Base-by-base conservation (phyloP, 2,797 vertebrate genomes). In the Sarcoramphus papa region DNA sequence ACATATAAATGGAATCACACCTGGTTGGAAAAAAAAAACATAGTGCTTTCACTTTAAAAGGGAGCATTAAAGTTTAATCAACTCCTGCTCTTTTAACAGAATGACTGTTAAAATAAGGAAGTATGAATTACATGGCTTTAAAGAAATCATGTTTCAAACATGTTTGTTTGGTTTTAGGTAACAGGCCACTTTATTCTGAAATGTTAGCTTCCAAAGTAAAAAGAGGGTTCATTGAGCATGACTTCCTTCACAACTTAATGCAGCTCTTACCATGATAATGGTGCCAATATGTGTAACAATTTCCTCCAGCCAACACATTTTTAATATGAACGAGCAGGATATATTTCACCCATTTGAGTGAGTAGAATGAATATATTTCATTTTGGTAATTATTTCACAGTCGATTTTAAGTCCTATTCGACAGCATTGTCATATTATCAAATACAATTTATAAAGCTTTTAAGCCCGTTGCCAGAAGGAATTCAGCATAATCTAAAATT, bases 21-120 rank as follows among this genome's bases (percentile, higher is more conserved):
- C 56, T 35, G 40, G 74, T 96, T 50, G 51, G 62, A 50, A 65
- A 92, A 89, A 56, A 50, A 86, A 95, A 75, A 48, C 37, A 37
- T 22, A 85, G 57, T 63, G 86, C 41, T 95, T 95, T 94, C 75
- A 65, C 28, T 92, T 97, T 96, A 86, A 95, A 96, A 95, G 60
- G n/a, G 25, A 93, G 3, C 18, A 75, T 94, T 95, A 94, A 97
- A 47, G 9, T 88, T 88, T 85, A 69, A 83, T 25, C 37, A 91
- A 47, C 10, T 85, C 84, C 68, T 93, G 80, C n/a, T 90, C n/a
- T 81, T 95, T 95, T 76, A 85, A 57, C 60, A 86, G 92, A 80
- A 65, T 59, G 62, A 75, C 1, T 3, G 65, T 79, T 90, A 91
- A 92, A 96, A 91, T 83, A 91, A 74, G 22, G 59, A 94, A 68